Conservation (phyloP, 2,113 vertebrate species). For the Gulo gulo region DNA sequence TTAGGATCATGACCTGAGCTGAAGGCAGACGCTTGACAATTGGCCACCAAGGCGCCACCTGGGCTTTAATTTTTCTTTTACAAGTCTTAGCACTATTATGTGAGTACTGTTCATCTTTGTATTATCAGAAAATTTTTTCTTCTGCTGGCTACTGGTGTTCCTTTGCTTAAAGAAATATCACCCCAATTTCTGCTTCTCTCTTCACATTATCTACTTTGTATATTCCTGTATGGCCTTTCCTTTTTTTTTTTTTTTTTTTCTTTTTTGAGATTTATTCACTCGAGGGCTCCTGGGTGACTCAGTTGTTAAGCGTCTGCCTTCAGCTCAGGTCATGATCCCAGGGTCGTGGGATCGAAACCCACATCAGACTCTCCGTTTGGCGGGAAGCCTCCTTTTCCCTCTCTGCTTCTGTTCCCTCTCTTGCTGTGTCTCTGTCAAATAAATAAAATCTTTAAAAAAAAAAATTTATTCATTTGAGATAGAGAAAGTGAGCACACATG, state of each 20-base stretch:
- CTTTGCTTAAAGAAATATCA: neutral
- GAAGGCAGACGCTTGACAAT: too few species aligned
- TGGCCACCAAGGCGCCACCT: neutral
- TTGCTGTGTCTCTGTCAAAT: too few species aligned
- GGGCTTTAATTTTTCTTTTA: constrained; percentile 15
- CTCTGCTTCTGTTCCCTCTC: too few species aligned
- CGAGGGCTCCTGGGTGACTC: too few species aligned
- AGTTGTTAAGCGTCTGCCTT: too few species aligned
- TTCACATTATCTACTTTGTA: neutral
- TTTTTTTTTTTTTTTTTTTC: neutral
- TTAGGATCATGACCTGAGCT: too few species aligned
- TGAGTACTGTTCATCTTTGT: neutral
- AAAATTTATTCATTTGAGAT: neutral
- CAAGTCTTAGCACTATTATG: neutral
- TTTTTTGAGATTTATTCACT: too few species aligned
- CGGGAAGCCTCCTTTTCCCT: too few species aligned
- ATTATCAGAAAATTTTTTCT: neutral
- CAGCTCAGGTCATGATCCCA: too few species aligned
- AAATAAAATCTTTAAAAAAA: too few species aligned
- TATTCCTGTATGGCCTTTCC: neutral
- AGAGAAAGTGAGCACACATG: neutral
- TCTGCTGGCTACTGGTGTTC: neutral
- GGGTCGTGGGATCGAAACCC: too few species aligned
- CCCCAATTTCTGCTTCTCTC: neutral
- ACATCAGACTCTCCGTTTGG: too few species aligned